Conservation (phyloP, 2,113 vertebrate genomes). For the Larimichthys crocea region DNA sequence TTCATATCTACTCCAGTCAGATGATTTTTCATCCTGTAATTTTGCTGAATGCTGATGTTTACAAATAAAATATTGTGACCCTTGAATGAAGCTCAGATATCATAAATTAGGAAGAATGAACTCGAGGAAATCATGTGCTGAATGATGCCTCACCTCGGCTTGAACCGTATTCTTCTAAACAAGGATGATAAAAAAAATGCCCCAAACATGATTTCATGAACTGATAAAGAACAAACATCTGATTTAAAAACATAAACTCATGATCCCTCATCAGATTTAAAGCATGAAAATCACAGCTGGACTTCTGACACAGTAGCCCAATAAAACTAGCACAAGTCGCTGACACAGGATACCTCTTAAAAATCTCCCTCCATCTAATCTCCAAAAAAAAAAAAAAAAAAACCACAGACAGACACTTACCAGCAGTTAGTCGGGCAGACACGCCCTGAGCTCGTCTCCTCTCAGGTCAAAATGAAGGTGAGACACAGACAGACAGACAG, state of each 20-base stretch:
- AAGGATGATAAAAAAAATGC: too few relatives aligned
- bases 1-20: not conserved
- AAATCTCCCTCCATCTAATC: not conserved
- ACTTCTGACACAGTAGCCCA: slow-evolving; percentile 23
- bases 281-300: slow-evolving; percentile 36
- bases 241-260: not conserved
- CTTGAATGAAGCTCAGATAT: not conserved
- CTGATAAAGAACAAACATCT: not conserved
- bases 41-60: not conserved
- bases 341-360: slow-evolving; percentile 29
- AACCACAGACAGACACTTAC: slow-evolving; percentile 69
- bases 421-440: slow-evolving; percentile 47
- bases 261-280: not conserved
- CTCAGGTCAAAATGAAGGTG: slow-evolving; percentile 68
- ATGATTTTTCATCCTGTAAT: slow-evolving; percentile 12
- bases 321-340: slow-evolving; percentile 28
- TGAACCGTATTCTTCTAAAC: too few relatives aligned
- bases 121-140: not conserved
- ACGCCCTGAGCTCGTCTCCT: slow-evolving; percentile 51
- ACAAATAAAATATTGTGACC: not conserved
- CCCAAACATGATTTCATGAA: not conserved
- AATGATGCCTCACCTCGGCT: not conserved
- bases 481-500: slow-evolving; percentile 47
- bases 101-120: not conserved
- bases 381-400: not conserved